Evolutionary conservation across 1,140 invertebrate species (phyloP).

Genomic region (Melanaphis sacchari): DNA sequence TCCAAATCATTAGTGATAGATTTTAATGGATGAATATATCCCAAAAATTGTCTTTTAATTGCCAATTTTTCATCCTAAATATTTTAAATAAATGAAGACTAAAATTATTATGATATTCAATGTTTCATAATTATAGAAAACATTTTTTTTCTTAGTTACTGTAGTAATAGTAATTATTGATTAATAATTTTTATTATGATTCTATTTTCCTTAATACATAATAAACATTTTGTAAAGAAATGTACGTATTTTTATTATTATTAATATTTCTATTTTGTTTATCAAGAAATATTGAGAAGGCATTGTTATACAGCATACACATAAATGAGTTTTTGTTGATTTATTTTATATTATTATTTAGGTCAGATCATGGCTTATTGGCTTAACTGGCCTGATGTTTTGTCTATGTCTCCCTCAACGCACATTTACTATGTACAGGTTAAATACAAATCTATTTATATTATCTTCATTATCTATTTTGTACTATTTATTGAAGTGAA

Average conservation of each 20-base stretch:
- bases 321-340: background rate
- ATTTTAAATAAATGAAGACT: background rate
- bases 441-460: too few relatives aligned
- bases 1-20: constrained; percentile 20
- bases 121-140: background rate
- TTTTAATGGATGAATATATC: constrained; percentile 49
- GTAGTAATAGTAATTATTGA: background rate
- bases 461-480: background rate
- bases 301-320: background rate
- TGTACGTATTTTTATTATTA: background rate
- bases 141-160: background rate
- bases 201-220: background rate
- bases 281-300: background rate
- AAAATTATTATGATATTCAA: background rate
- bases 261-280: background rate
- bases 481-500: too few relatives aligned
- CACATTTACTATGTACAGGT: too few relatives aligned
- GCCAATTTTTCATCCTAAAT: constrained; percentile 51
- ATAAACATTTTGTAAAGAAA: background rate
- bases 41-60: constrained; percentile 30
- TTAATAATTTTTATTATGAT: background rate
- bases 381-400: too few relatives aligned
- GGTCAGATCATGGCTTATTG: too few relatives aligned
- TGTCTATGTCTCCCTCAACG: too few relatives aligned
- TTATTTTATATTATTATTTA: background rate